These are phyloP conservation scores for Microplitis demolitor DNA, from an alignment of 1,140 invertebrate species.

Conservation along the genomic window DNA sequence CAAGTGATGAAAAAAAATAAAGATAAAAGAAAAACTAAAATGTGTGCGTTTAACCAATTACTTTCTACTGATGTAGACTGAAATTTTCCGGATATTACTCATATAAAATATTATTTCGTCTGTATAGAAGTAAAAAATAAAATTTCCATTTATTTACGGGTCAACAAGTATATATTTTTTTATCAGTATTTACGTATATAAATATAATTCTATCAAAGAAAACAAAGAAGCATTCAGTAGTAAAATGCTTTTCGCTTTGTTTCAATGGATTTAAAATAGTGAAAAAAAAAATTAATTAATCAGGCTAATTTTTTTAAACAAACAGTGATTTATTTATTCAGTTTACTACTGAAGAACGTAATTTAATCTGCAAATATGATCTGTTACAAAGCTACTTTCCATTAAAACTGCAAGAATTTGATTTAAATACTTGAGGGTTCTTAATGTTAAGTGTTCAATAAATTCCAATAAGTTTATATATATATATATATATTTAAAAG, in stretches of 20 bases:
- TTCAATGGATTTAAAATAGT: neutral
- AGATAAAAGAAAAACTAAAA: neutral
- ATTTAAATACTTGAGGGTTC: neutral
- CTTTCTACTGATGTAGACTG: constrained; percentile 1
- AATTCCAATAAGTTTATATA: neutral
- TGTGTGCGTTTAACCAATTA: constrained; percentile 5
- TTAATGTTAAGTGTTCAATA: neutral
- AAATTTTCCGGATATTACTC: neutral
- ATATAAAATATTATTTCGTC: neutral
- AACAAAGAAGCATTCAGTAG: neutral
- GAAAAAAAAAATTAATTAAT: neutral
- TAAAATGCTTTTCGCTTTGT: neutral
- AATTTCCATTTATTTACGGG: neutral
- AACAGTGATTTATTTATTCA: neutral
- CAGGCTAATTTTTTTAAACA: neutral
- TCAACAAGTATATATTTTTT: neutral
- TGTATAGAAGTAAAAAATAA: neutral
- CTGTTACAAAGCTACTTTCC: neutral
- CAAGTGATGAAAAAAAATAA: neutral
- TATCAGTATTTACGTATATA: neutral
- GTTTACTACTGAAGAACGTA: neutral
- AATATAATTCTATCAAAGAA: neutral
- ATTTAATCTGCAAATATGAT: constrained; percentile 5
- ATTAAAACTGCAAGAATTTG: neutral
- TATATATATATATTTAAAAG: no score